These are phyloP conservation scores for Ceryle rudis DNA, from an alignment of 2,797 vertebrate genomes.

Conservation along the genomic window DNA sequence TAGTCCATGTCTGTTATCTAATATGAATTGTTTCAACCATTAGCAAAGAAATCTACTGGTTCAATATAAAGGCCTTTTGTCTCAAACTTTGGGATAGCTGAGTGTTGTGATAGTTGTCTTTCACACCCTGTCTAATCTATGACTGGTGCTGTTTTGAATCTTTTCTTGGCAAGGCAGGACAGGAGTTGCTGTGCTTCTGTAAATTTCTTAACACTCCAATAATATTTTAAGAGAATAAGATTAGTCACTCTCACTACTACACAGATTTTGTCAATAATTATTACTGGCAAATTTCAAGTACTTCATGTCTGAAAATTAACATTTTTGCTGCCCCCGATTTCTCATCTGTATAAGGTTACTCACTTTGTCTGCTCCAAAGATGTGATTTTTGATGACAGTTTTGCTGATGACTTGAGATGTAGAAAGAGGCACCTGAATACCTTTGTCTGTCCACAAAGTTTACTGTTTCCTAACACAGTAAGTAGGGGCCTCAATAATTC, in stretches of 20 bases:
- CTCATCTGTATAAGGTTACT: background rate
- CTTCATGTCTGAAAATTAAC: background rate
- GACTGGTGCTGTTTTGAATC: background rate
- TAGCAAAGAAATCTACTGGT: background rate
- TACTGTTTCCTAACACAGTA: background rate
- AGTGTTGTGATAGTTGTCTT: background rate
- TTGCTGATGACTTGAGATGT: background rate
- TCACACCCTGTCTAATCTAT: background rate
- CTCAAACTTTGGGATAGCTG: background rate
- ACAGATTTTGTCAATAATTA: background rate
- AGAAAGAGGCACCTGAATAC: background rate
- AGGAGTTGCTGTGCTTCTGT: background rate
- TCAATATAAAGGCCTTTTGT: background rate
- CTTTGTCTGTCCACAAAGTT: background rate
- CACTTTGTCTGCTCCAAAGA: background rate
- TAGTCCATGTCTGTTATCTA: background rate
- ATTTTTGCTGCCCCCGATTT: background rate
- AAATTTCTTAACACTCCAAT: background rate
- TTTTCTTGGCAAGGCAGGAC: background rate
- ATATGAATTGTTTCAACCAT: background rate
- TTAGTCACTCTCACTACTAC: background rate
- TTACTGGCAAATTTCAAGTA: background rate
- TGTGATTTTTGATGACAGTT: background rate
- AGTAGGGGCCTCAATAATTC: background rate
- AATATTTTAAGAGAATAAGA: background rate